Evolutionary conservation across 2,797 vertebrate species (phyloP).

Genomic region (Sebastiscus tertius): DNA sequence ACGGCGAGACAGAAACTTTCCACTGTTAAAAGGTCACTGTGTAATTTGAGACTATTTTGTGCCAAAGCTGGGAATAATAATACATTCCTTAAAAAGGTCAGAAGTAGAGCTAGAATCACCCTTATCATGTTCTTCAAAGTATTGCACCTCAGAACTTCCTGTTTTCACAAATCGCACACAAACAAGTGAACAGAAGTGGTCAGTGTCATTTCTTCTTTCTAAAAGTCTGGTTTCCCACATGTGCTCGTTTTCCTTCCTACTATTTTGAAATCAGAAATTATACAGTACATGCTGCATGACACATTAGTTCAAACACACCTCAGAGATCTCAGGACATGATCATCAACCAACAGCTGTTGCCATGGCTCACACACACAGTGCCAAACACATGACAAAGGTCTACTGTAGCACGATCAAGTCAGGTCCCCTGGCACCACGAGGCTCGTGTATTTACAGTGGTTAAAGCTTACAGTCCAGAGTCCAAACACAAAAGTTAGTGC

Average conservation of each 20-base stretch:
- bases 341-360: constrained; percentile 36
- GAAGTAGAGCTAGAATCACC: not conserved
- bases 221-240: constrained; percentile 58
- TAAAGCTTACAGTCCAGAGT: constrained; percentile 35
- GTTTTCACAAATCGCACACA: constrained; percentile 11
- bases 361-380: constrained; percentile 15
- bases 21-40: not conserved
- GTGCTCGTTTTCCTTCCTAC: constrained; percentile 65
- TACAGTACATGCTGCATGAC: constrained; percentile 1
- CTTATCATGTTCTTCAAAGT: constrained; percentile 6
- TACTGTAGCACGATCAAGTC: constrained; percentile 14
- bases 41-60: not conserved
- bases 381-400: constrained; percentile 44
- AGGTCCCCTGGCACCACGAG: not conserved
- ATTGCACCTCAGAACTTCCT: constrained; percentile 31
- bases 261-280: constrained; percentile 13
- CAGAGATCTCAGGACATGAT: not conserved
- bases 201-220: constrained; percentile 64
- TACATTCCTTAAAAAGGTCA: not conserved
- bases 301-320: constrained; percentile 47
- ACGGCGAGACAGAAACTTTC: accelerated
- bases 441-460: not conserved
- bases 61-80: not conserved
- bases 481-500: not conserved
- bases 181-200: constrained; percentile 22